Evolutionary conservation across 2,113 vertebrate species (phyloP).

Genomic region (Anolis sagrei): DNA sequence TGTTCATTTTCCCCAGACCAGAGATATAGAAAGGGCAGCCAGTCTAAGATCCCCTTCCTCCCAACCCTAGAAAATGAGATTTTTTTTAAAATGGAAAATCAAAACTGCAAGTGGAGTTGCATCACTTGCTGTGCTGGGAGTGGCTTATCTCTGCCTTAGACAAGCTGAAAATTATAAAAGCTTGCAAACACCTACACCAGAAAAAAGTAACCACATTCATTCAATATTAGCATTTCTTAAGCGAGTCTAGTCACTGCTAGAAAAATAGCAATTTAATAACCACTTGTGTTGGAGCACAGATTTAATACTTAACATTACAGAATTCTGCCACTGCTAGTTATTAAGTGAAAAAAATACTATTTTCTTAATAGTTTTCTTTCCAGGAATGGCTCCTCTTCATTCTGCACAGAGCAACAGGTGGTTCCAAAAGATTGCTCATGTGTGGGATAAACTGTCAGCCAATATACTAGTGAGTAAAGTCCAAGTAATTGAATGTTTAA

Average conservation of each 20-base stretch:
- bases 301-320: neutral
- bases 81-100: no score
- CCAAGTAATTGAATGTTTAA: neutral
- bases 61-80: no score
- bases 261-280: no score
- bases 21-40: no score
- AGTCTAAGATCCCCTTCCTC: no score
- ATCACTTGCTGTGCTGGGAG: no score
- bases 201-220: neutral
- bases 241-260: slow-evolving; percentile 19
- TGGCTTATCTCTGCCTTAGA: no score
- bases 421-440: neutral
- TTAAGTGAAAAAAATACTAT: neutral
- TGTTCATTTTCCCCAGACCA: neutral
- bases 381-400: slow-evolving; percentile 39
- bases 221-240: slow-evolving; percentile 35
- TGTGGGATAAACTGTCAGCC: slow-evolving; percentile 1
- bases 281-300: neutral
- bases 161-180: neutral
- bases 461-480: neutral
- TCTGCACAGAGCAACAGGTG: neutral
- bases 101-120: no score
- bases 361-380: neutral
- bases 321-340: neutral
- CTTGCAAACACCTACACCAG: slow-evolving; percentile 34